Evolutionary conservation across 2,797 vertebrate species (phyloP).

Genomic region (Meriones psammophilus): DNA sequence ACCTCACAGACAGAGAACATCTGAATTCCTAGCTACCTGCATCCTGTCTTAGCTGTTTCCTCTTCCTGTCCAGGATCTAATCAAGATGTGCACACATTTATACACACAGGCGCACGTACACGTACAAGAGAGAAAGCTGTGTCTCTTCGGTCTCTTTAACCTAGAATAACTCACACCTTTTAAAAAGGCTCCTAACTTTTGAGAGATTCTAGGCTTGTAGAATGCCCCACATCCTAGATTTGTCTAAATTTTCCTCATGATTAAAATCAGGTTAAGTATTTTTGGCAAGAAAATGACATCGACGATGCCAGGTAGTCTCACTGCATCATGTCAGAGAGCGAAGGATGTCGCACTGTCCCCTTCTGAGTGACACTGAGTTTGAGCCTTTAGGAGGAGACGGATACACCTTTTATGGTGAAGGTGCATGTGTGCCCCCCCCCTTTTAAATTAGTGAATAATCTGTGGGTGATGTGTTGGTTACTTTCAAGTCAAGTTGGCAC

Average conservation of each 20-base stretch:
- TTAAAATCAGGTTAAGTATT: conserved; percentile 84
- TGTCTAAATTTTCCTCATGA: conserved; percentile 80
- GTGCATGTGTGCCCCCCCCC: too few species aligned
- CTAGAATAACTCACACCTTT: conserved; percentile 1
- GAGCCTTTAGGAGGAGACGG: background rate
- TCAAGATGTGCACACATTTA: background rate
- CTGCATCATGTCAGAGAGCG: background rate
- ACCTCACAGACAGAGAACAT: background rate
- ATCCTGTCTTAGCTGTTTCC: background rate
- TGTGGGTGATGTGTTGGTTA: background rate
- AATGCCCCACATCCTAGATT: conserved; percentile 82
- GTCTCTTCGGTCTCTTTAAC: conserved; percentile 25
- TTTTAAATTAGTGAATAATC: conserved; percentile 4
- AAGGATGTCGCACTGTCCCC: background rate
- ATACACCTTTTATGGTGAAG: background rate
- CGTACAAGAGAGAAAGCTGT: background rate
- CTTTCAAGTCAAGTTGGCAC: background rate
- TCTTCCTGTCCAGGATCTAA: background rate
- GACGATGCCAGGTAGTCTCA: background rate
- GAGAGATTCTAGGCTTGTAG: conserved; percentile 51
- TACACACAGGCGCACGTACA: background rate
- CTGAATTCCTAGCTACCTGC: background rate
- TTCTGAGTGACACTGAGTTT: background rate
- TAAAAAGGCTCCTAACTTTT: conserved; percentile 45
- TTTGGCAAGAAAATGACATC: conserved; percentile 76